Evolutionary conservation across 2,113 vertebrate genomes (phyloP).

Genomic region (Eolophus roseicapilla): DNA sequence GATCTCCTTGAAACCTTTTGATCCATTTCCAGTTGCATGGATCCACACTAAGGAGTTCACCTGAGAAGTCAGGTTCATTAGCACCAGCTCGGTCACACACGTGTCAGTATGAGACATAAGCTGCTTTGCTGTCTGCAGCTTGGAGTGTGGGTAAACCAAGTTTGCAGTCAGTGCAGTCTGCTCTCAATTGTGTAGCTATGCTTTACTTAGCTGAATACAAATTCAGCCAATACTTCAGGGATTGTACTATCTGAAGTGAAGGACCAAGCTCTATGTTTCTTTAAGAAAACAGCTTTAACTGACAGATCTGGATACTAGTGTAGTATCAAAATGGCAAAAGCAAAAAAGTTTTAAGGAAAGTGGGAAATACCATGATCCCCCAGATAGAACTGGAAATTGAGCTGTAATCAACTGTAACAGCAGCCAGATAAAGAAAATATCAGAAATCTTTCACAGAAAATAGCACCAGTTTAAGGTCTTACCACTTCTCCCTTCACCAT

Average conservation of each 20-base stretch:
- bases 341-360: not conserved
- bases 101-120: not conserved
- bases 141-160: not conserved
- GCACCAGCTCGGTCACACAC: not conserved
- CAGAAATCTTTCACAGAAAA: not conserved
- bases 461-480: slow-evolving; percentile 48
- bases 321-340: not conserved
- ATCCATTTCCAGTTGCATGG: not conserved
- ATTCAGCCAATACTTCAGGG: not conserved
- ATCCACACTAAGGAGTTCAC: not conserved
- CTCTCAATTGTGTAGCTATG: not conserved
- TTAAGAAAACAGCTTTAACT: not conserved
- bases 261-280: not conserved
- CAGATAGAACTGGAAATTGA: not conserved
- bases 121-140: not conserved
- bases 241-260: not conserved
- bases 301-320: not conserved
- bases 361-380: not conserved
- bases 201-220: not conserved
- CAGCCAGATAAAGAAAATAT: not conserved
- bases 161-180: not conserved
- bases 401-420: not conserved
- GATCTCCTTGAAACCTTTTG: not conserved
- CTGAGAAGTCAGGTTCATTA: not conserved
- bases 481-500: slow-evolving; percentile 81